A percentile compares a stretch with the other conserved stretches of the same genome.
Evolutionary conservation across 2,797 vertebrate species (phyloP).

Genomic region (Synaphobranchus kaupii): DNA sequence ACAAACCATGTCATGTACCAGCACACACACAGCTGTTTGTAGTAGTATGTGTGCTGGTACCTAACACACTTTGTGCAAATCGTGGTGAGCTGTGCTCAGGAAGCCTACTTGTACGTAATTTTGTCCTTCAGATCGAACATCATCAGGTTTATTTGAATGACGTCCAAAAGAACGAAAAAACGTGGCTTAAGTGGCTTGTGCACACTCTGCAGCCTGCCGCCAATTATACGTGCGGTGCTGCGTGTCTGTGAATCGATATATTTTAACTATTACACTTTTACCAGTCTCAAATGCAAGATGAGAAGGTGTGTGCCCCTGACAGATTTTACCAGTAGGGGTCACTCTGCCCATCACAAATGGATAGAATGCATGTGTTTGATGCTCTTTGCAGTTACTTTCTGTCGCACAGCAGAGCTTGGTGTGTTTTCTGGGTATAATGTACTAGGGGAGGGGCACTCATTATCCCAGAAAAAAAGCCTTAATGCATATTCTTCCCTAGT

Average conservation of each 20-base stretch:
- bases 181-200: neutral
- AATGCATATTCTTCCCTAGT: neutral
- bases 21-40: neutral
- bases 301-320: neutral
- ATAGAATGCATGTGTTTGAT: neutral
- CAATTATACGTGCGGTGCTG: neutral
- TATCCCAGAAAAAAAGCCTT: neutral
- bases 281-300: neutral
- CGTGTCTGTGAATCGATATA: neutral
- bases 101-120: neutral
- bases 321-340: constrained; percentile 54
- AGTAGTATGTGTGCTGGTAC: neutral
- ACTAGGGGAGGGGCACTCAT: neutral
- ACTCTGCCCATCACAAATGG: constrained; percentile 43
- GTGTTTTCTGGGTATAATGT: neutral
- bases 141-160: neutral
- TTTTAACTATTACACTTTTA: neutral
- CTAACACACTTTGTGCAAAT: neutral
- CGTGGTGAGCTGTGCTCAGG: neutral
- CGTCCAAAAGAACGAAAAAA: neutral
- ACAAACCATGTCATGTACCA: neutral
- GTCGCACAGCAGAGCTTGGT: neutral
- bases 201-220: neutral
- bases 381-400: neutral
- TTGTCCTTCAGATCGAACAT: neutral